Evolutionary conservation across 2,888 invertebrate genomes (phyloP).

Genomic region (Octonoba sinensis): DNA sequence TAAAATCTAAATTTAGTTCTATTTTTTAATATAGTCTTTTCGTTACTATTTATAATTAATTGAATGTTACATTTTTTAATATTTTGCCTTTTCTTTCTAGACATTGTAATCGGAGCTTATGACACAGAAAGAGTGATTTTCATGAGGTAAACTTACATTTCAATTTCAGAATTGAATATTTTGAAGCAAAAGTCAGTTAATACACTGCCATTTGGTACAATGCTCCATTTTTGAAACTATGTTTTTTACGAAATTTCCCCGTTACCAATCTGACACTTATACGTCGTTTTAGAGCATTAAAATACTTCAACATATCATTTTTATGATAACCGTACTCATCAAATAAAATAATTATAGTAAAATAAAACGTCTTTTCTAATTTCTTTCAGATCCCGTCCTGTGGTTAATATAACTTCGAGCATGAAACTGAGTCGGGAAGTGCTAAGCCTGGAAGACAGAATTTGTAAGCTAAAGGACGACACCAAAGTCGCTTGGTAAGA

Average conservation of each 20-base stretch:
- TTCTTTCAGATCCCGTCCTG: conserved; percentile 79
- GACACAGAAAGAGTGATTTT: conserved; percentile 86
- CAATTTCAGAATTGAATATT: too few species aligned
- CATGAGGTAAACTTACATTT: conserved; percentile 74
- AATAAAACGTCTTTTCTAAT: too few species aligned
- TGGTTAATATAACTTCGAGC: conserved; percentile 85
- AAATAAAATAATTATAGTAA: too few species aligned
- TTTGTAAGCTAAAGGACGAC: conserved; percentile 79
- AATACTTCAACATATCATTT: too few species aligned
- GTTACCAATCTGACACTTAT: too few species aligned
- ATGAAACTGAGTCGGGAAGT: conserved; percentile 79
- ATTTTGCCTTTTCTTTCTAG: conserved; percentile 70
- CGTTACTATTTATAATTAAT: too few species aligned
- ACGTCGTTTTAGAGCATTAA: too few species aligned
- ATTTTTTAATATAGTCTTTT: not conserved
- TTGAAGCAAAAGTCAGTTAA: too few species aligned
- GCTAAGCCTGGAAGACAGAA: conserved; percentile 83
- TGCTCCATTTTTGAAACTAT: too few species aligned
- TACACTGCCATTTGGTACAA: too few species aligned
- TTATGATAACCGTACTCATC: too few species aligned
- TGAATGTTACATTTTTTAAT: not conserved
- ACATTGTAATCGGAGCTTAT: conserved; percentile 93
- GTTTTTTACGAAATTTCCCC: too few species aligned
- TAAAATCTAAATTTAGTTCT: not conserved
- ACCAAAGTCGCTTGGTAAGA: conserved; percentile 78